These are phyloP conservation scores for Leucozona laternaria DNA, from an alignment of 2,888 invertebrate species.

Conservation along the genomic window DNA sequence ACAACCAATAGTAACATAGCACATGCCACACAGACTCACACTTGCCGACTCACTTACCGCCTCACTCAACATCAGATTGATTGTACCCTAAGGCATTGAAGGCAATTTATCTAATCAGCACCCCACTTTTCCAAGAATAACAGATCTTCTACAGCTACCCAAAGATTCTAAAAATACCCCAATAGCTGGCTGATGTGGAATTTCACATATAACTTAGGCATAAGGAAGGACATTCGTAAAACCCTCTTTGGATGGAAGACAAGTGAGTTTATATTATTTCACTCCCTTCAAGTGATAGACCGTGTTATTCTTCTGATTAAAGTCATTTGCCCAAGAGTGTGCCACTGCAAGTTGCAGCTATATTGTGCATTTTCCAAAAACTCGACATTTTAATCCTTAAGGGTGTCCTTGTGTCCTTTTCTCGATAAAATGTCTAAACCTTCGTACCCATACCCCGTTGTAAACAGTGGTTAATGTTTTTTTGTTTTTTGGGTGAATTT, in stretches of 20 bases:
- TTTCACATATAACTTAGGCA: background rate
- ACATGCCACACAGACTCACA: slow-evolving; percentile 38
- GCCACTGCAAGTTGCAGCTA: slow-evolving; percentile 49
- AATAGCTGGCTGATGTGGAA: slow-evolving; percentile 2
- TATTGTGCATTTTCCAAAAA: slow-evolving; percentile 50
- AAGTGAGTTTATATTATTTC: slow-evolving; percentile 47
- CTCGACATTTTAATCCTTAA: slow-evolving; percentile 62
- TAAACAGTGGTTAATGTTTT: slow-evolving; percentile 35
- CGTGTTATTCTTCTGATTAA: slow-evolving; percentile 52
- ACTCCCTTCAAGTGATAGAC: slow-evolving; percentile 57
- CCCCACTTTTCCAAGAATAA: slow-evolving; percentile 50
- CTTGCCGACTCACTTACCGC: slow-evolving; percentile 45
- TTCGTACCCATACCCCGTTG: background rate
- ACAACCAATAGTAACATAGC: slow-evolving; percentile 22
- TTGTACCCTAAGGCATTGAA: slow-evolving; percentile 72
- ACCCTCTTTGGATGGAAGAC: slow-evolving; percentile 31
- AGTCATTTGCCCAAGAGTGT: slow-evolving; percentile 71
- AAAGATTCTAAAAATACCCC: slow-evolving; percentile 33
- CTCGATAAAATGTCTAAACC: background rate
- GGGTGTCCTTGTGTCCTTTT: slow-evolving; percentile 31
- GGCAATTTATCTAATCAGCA: slow-evolving; percentile 77
- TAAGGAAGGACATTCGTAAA: background rate
- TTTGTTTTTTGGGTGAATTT: slow-evolving; percentile 43
- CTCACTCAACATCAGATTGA: slow-evolving; percentile 70
- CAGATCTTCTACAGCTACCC: slow-evolving; percentile 11